Percentiles rank a stretch among this genome's conserved stretches.
Conservation (phyloP, 2,797 vertebrate species). For the Gallinago stenura region DNA sequence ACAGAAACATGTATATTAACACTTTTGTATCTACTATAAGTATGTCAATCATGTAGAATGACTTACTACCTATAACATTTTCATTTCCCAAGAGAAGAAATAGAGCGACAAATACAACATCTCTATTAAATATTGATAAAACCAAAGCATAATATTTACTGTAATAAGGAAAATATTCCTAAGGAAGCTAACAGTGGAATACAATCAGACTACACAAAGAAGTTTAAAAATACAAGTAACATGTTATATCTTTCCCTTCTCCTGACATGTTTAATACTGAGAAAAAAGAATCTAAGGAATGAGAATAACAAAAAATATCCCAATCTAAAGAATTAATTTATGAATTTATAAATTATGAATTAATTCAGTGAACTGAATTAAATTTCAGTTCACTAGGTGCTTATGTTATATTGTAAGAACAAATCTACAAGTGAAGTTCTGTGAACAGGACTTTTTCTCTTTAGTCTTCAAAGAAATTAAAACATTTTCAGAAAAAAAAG, state of each 20-base stretch:
- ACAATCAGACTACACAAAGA: not conserved
- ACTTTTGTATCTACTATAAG: not conserved
- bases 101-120: not conserved
- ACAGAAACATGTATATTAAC: not conserved
- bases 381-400: not conserved
- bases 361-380: not conserved
- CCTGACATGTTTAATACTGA: accelerated
- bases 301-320: not conserved
- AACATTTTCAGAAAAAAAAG: not conserved
- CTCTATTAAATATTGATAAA: conserved; percentile 25
- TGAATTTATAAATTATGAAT: not conserved
- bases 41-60: not conserved
- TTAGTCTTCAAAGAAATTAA: not conserved
- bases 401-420: not conserved
- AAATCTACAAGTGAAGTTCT: not conserved
- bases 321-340: not conserved
- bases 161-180: not conserved
- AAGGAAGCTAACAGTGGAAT: not conserved
- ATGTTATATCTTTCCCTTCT: not conserved
- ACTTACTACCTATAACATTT: not conserved
- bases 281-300: not conserved
- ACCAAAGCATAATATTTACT: not conserved
- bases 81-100: conserved; percentile 11
- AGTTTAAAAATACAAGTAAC: not conserved
- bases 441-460: not conserved